Base-by-base conservation (phyloP, 2,113 vertebrate genomes). In the Progne subis region DNA sequence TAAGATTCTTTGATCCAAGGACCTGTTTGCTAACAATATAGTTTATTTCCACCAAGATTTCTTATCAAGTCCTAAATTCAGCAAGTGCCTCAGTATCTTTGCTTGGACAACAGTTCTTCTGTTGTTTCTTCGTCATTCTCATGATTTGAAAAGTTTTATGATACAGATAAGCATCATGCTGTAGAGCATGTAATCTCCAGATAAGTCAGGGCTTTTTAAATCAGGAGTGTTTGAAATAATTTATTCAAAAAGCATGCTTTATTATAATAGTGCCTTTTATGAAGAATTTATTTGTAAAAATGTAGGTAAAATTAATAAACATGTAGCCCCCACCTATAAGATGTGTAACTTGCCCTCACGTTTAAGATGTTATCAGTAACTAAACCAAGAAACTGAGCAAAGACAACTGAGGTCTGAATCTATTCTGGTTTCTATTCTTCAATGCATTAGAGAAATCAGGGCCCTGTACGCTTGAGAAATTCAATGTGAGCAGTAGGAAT, bases 11-110 rank as follows among this genome's bases (percentile, higher is more conserved):
- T 61, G 15, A 65, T 37, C 9, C 21, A 43, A 80, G 32, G 7
- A 46, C 77, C 19, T 52, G 1, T 70, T 94, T 85, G 37, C 7
- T 55, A 71, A 31, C 5, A 44, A 23, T 47, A 19, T 29, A 32
- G 5, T 20, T 83, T 77, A 43, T 86, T 88, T 63, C 16, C 12
- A 37, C 11, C 55, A 83, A 82, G 39, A n/a, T 47, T 77, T 84
- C 24, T 78, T 60, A 64, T 10, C 20, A 11, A 50, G 8, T n/a
- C 24, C 14, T 44, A 52, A 52, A 67, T 0, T 15, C 26, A 92
- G 3, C 0, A 2, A 57, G 18, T 83, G 11, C 2, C 29, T 46
- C 5, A n/a, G 32, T 8, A 0, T 28, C 39, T 74, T 74, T 50
- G 8, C 25, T 87, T 34, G n/a, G 43, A 65, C 23, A 82, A n/a